phyloP scores from a whole-genome alignment of 2,888 invertebrate species.

The Xanthia icteritia region DNA sequence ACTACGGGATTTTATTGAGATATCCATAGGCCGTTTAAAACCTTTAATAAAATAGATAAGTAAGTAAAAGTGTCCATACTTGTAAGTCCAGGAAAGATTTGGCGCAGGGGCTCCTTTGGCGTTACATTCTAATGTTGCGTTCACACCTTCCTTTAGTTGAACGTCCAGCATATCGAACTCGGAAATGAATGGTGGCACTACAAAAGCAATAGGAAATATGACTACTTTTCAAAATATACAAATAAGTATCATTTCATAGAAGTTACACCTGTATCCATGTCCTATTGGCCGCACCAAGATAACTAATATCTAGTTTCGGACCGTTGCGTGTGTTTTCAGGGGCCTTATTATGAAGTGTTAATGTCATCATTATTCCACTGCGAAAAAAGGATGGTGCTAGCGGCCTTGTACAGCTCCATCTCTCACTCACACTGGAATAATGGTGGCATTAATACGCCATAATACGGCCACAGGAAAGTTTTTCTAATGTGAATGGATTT shows the following conservation, averaged over 20 bases:
- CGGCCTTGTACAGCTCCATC: no score
- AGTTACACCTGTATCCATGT: neutral
- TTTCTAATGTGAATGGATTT: neutral
- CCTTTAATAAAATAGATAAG: neutral
- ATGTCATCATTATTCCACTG: no score
- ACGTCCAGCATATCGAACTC: conserved; percentile 83
- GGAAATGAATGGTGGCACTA: conserved; percentile 84
- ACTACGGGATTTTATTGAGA: neutral
- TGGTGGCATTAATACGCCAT: no score
- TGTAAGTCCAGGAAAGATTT: conserved; percentile 82
- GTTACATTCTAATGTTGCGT: conserved; percentile 85
- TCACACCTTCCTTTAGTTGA: conserved; percentile 80
- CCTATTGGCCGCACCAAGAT: neutral
- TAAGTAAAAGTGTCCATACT: conserved; percentile 71
- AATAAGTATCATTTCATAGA: neutral
- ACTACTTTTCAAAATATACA: neutral
- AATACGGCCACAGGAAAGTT: no score
- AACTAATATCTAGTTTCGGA: neutral
- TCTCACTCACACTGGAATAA: no score
- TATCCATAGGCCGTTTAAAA: neutral
- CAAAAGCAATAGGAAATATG: neutral
- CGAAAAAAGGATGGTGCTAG: no score
- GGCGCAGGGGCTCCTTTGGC: conserved; percentile 86
- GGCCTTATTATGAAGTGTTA: no score
- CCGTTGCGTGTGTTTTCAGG: neutral